Evolutionary conservation across 2,113 vertebrate genomes (phyloP), one percentile per base, ranked within the genome.

Genomic region (Ellobius talpinus): DNA sequence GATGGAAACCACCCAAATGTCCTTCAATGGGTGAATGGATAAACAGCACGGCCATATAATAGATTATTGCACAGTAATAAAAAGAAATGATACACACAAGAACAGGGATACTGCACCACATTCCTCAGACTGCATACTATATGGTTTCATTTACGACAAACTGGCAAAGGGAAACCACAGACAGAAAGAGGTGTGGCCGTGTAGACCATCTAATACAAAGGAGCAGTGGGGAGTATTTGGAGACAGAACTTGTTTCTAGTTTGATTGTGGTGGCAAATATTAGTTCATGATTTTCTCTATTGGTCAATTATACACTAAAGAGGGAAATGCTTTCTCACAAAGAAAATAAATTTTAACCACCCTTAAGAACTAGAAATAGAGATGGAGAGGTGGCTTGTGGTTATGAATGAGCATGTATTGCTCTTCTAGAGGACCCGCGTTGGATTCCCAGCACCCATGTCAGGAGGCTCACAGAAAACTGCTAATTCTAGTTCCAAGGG

Each of bases 1-100:
- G 72, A 78, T 31, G 68, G 47, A 94, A 96, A 94, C 39, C 90
- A 87, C 16, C 13, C 61, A 91, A 52, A 91, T 70, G 55, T 74
- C 65, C 72, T 63, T 93, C 93, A 85, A 87, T 5, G 39, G 82
- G 70, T 63, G 78, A 86, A 70, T 52, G n/a, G n/a, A 70, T 17
- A 66, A 76, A 93, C 50, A 29, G 7, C 26, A 33, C 23, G 26
- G 36, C 12, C 42, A 82, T 9, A 79, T 50, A 63, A 50, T 10
- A 77, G 45, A 87, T 72, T 14, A 86, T 17, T 87, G 84, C 78
- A 86, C 36, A 84, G 72, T 39, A 77, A 68, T 52, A 84, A 82
- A 86, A 55, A 91, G 76, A 66, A 88, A 63, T 1, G 13, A 72
- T 42, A 39, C 24, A 36, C 21, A 45, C 12, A 91, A 72, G 52